Conservation (phyloP, 2,113 vertebrate species). For the Mustela lutreola region DNA sequence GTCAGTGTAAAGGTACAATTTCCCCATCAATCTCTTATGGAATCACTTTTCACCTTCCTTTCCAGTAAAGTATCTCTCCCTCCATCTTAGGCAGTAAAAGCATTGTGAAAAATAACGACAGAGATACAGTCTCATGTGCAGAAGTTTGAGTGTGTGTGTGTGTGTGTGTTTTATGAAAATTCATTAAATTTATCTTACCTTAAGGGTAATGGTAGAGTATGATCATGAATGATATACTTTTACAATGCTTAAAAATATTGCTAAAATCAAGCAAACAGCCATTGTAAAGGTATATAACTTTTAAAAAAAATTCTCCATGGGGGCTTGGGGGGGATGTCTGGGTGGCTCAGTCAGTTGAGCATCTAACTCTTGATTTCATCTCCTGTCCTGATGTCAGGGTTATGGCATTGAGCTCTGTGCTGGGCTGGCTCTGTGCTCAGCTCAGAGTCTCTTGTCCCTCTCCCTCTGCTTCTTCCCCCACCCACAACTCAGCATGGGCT, state of each 20-base stretch:
- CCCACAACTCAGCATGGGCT: not conserved
- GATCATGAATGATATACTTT: conserved; percentile 28
- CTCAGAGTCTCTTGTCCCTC: not conserved
- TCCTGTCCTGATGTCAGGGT: not conserved
- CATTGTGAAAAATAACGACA: not conserved
- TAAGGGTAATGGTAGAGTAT: not conserved
- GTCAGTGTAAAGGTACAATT: not conserved
- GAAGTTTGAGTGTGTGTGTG: not conserved
- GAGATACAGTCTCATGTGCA: not conserved
- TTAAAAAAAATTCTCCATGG: not conserved
- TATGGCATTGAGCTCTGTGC: not conserved
- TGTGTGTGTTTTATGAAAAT: not conserved
- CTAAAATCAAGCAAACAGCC: conserved; percentile 51
- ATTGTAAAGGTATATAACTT: conserved; percentile 44
- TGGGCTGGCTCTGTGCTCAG: not conserved
- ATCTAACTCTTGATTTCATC: not conserved
- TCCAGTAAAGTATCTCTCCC: not conserved
- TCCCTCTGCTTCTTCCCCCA: not conserved
- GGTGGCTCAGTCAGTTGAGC: not conserved
- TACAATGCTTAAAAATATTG: conserved; percentile 48
- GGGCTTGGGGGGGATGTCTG: not conserved
- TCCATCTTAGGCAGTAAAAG: not conserved
- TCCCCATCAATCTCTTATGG: not conserved
- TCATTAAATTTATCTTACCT: not conserved
- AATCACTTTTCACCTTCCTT: not conserved